These are phyloP conservation scores for Notechis scutatus DNA, from an alignment of 2,113 vertebrate genomes.

Conservation along the genomic window DNA sequence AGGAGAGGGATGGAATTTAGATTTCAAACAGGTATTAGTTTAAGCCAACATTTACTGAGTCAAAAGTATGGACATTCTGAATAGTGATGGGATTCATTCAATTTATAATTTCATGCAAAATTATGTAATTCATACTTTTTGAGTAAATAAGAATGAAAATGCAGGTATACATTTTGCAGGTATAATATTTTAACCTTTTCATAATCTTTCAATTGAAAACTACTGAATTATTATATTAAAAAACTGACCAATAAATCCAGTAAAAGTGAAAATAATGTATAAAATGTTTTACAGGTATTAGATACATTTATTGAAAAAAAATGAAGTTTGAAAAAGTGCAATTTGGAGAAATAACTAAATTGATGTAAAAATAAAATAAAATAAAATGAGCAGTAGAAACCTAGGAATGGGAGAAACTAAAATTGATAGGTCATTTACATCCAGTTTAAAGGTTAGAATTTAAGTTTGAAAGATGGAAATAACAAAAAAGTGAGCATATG, in stretches of 20 bases:
- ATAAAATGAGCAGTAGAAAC: neutral
- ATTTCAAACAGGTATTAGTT: neutral
- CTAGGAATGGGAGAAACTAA: neutral
- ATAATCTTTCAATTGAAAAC: neutral
- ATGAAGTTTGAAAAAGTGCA: neutral
- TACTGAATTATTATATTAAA: neutral
- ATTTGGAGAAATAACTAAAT: neutral
- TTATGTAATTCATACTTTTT: neutral
- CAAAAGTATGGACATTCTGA: neutral
- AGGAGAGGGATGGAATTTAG: neutral
- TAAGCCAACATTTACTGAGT: neutral
- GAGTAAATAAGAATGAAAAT: neutral
- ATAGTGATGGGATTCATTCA: neutral
- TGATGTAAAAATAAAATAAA: neutral
- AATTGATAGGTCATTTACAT: neutral
- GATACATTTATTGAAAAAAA: neutral
- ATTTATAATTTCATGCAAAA: neutral
- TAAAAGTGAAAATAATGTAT: neutral
- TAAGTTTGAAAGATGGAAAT: neutral
- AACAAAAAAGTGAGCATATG: neutral
- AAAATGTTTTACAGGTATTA: neutral
- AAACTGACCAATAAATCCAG: neutral
- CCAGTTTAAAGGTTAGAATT: neutral
- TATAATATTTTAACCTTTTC: neutral
- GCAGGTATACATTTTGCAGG: neutral